A percentile compares a stretch with the other conserved stretches of the same genome.
These are phyloP conservation scores for Rynchops niger DNA, from an alignment of 2,113 vertebrate genomes.

Conservation along the genomic window DNA sequence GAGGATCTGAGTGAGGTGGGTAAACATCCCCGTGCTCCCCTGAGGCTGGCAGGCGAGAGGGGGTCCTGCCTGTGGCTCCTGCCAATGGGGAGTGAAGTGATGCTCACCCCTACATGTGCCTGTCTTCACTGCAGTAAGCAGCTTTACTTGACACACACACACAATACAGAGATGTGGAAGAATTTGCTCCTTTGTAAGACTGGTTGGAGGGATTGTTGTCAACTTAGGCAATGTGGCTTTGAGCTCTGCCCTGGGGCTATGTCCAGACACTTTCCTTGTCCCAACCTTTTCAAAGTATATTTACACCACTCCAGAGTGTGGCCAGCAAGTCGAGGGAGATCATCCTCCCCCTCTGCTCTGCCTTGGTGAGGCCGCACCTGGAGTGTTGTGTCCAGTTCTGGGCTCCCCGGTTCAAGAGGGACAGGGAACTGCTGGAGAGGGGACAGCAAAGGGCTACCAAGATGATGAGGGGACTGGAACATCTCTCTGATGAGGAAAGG, in stretches of 20 bases:
- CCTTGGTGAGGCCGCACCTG: too few species aligned
- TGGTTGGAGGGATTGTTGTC: not conserved
- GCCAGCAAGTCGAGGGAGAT: too few species aligned
- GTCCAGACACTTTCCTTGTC: not conserved
- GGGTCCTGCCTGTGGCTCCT: not conserved
- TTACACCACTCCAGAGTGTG: not conserved
- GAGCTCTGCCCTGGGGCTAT: not conserved
- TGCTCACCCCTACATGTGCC: not conserved
- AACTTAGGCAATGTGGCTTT: not conserved
- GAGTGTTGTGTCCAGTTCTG: too few species aligned
- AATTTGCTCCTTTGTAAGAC: not conserved
- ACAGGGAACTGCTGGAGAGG: too few species aligned
- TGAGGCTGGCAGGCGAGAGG: not conserved
- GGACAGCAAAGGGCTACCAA: too few species aligned
- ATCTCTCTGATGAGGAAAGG: too few species aligned
- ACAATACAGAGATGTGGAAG: not conserved
- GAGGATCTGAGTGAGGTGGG: not conserved
- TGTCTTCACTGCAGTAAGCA: not conserved
- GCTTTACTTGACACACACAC: not conserved
- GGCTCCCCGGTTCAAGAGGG: too few species aligned
- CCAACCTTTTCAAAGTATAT: not conserved
- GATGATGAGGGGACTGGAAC: too few species aligned
- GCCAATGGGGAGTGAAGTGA: fast-evolving
- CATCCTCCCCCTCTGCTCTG: too few species aligned
- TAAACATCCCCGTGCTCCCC: not conserved